Evolutionary conservation across 2,113 vertebrate species (phyloP), one percentile per base, ranked within the genome.

Genomic region (Panthera uncia): DNA sequence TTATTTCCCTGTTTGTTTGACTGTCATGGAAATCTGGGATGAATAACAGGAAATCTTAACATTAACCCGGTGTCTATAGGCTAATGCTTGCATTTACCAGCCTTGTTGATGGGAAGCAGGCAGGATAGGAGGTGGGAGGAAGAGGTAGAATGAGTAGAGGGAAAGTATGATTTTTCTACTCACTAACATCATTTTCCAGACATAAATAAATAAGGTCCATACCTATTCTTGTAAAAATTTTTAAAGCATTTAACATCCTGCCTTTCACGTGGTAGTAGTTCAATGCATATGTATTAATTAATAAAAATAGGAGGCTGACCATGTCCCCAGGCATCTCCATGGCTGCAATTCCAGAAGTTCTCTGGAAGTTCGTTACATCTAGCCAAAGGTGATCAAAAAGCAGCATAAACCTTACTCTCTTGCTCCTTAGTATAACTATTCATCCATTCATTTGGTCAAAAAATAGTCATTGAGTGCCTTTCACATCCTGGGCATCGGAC

Each of bases 1-100:
- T 96, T 83, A 95, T 96, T 97, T 97, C 80, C 11, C 29, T 94
- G 38, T 97, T 97, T 96, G 71, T 96, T 68, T 76, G 33, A 97
- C 74, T 94, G 83, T 91, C 79, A 80, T 83, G 87, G 96, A 94
- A 96, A 96, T 92, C 52, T 71, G 16, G 83, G 69, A 66, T 91
- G 71, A 92, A 31, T 95, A 93, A 94, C 52, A 93, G 91, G 93
- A 97, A 97, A 91, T 85, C 83, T 94, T 82, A 96, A 68, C 65
- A 68, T 92, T 78, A 91, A 41, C 80, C 68, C 73, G 73, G 41
- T 91, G 41, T 89, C 69, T 85, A 19, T 85, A 95, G 57, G 65
- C 57, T 91, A 81, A 57, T 78, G 23, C 52, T 88, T 91, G 33
- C 33, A 38, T 85, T 81, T 82, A 48, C 65, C 84, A 86, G 36